Evolutionary conservation across 2,113 vertebrate genomes (phyloP).

Genomic region (Centropristis striata): DNA sequence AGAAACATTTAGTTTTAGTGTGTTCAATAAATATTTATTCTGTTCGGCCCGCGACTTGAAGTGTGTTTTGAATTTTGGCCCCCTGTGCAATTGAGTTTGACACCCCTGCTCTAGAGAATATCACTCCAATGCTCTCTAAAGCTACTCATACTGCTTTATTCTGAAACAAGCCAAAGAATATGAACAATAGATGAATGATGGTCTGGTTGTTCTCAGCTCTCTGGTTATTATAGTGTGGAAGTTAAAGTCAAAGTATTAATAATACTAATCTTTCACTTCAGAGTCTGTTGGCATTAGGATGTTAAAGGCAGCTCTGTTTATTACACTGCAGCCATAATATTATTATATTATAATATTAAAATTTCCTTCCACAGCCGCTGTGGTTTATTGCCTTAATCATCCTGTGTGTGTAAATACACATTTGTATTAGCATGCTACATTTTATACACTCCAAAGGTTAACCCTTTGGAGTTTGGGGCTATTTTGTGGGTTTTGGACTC

Average conservation of each 20-base stretch:
- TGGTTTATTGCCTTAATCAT: not conserved
- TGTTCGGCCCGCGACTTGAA: too few relatives aligned
- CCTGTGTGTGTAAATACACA: not conserved
- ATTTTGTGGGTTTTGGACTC: too few relatives aligned
- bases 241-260: conserved; percentile 21
- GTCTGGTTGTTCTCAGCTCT: conserved; percentile 9
- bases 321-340: not conserved
- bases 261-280: conserved; percentile 4
- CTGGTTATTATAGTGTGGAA: conserved; percentile 10
- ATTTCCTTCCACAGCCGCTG: not conserved
- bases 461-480: too few relatives aligned
- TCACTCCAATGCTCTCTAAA: not conserved
- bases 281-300: conserved; percentile 10
- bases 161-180: conserved; percentile 5
- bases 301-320: conserved; percentile 4
- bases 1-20: too few relatives aligned
- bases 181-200: conserved; percentile 49
- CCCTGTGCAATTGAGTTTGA: not conserved
- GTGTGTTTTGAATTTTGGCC: too few relatives aligned
- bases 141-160: conserved; percentile 4
- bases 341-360: too few relatives aligned
- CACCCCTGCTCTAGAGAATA: not conserved
- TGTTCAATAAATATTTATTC: too few relatives aligned
- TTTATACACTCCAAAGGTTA: not conserved
- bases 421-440: not conserved